Base-by-base conservation (phyloP, 92 coral and sea anemone genomes). In the Heliopora coerulea region DNA sequence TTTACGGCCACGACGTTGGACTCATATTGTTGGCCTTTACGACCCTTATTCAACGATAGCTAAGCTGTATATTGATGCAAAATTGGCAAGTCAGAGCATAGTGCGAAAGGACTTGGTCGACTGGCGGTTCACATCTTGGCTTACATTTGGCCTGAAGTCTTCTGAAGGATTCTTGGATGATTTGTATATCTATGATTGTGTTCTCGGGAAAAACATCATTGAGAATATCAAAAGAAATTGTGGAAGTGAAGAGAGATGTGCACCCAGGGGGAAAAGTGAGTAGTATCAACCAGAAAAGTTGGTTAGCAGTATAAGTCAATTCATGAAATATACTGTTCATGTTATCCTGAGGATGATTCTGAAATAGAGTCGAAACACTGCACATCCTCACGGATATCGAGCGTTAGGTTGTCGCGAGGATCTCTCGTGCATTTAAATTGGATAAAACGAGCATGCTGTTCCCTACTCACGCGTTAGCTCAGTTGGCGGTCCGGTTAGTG, bases 241-340 rank as follows among this genome's bases (percentile, higher is more conserved):
- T 32, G 52, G 48, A 31, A 29, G 77, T 17, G 62, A 70, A 41
- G 64, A 70, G 63, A 32, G 56, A 41, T 70, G 77, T 20, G 77
- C 77, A 1, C 77, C 77, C 14, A 50, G 77, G 54, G 77, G 77
- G 27, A 54, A 52, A 50, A 70, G 77, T 70, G 20, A 52, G 77
- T 54, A 46, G 52, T 15, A 8, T 10, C 14, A 46, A 46, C n/a
- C n/a, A n/a, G n/a, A n/a, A n/a, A n/a, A n/a, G n/a, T n/a, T n/a
- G n/a, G n/a, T n/a, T n/a, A n/a, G n/a, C n/a, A n/a, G n/a, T n/a
- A n/a, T n/a, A n/a, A n/a, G n/a, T n/a, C n/a, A n/a, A n/a, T n/a
- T n/a, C n/a, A n/a, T n/a, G n/a, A n/a, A n/a, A n/a, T n/a, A n/a
- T n/a, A n/a, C n/a, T n/a, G n/a, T n/a, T n/a, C n/a, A n/a, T n/a